Conservation (phyloP, 2,113 vertebrate species). For the Thryonomys swinderianus region DNA sequence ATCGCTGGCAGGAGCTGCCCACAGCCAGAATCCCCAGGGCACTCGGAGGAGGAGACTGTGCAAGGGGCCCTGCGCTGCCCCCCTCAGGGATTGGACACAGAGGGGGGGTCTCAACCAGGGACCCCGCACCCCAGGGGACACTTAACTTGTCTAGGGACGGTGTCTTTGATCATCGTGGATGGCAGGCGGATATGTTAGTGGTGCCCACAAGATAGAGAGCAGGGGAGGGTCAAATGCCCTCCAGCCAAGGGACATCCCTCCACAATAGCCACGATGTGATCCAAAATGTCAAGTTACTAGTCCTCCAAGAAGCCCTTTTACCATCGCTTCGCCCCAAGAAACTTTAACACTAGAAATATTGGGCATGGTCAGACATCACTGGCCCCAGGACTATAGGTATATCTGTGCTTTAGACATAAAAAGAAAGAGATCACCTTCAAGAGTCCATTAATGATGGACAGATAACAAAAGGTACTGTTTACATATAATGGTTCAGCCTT, state of each 20-base stretch:
- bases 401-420: background rate
- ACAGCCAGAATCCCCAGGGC: rapidly evolving
- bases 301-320: background rate
- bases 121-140: background rate
- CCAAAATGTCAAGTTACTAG: background rate
- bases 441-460: background rate
- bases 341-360: background rate
- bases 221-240: rapidly evolving
- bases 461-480: background rate
- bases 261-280: too few species aligned
- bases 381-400: background rate
- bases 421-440: background rate
- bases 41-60: background rate
- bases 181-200: rapidly evolving
- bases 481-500: background rate
- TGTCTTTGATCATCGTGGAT: background rate
- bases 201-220: background rate
- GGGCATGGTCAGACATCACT: rapidly evolving
- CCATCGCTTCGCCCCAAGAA: background rate
- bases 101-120: background rate
- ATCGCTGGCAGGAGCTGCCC: background rate
- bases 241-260: rapidly evolving
- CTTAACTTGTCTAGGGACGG: background rate
- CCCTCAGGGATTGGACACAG: background rate
- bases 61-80: rapidly evolving